Evolutionary conservation across 2,113 vertebrate genomes (phyloP).

Genomic region (Brienomyrus longianalis): DNA sequence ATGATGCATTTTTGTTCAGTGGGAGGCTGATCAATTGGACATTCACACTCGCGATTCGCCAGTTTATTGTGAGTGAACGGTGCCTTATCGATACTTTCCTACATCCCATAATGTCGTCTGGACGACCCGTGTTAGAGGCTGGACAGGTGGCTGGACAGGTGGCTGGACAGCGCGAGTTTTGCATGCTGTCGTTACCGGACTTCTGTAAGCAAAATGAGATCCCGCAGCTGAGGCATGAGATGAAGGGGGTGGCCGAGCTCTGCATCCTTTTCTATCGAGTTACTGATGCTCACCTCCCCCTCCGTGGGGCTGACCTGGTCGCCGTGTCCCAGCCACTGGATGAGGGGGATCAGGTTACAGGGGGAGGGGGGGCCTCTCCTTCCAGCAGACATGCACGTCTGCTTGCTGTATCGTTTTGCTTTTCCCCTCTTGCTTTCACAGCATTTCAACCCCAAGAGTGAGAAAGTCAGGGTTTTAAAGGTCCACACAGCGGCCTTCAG

Average conservation of each 20-base stretch:
- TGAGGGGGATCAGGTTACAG: background rate
- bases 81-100: background rate
- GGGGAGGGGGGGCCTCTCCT: background rate
- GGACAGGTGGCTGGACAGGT: background rate
- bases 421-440: background rate
- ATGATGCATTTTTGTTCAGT: background rate
- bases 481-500: background rate
- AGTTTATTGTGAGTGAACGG: background rate
- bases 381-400: background rate
- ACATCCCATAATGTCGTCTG: background rate
- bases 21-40: background rate
- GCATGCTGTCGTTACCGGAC: background rate
- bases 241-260: background rate
- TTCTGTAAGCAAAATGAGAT: background rate
- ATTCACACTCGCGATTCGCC: background rate
- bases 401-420: background rate
- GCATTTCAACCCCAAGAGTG: background rate
- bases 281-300: background rate
- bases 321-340: background rate
- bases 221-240: background rate
- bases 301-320: background rate
- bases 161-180: constrained; percentile 14
- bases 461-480: background rate
- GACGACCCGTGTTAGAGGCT: background rate
- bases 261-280: background rate